These are phyloP conservation scores for Apamea monoglypha DNA, from an alignment of 2,888 invertebrate genomes.

Conservation along the genomic window DNA sequence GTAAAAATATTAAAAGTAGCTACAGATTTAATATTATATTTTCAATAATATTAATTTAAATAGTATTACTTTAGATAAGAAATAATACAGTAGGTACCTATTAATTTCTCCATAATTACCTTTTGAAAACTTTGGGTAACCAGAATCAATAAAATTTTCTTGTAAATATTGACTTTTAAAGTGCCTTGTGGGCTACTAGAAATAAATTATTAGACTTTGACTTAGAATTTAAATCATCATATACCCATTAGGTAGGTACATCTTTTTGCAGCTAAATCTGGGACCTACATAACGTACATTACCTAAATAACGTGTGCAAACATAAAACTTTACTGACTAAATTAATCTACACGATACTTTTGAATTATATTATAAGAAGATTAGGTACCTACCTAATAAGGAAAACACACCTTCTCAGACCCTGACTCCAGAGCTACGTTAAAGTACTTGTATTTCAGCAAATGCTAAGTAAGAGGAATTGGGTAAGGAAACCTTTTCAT, in stretches of 20 bases:
- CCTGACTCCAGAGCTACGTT: neutral
- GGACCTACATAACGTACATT: neutral
- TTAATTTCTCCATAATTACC: neutral
- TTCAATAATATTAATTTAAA: neutral
- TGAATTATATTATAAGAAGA: neutral
- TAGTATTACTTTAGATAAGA: neutral
- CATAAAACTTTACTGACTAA: neutral
- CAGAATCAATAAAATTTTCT: neutral
- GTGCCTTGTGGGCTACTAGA: neutral
- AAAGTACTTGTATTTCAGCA: neutral
- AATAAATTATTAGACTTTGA: neutral
- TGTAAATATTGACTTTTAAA: neutral
- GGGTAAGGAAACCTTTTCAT: neutral
- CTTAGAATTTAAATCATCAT: neutral
- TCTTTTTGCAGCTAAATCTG: neutral
- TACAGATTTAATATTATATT: neutral
- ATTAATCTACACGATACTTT: neutral
- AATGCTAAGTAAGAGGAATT: neutral
- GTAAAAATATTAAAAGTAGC: slow-evolving; percentile 23
- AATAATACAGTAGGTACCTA: neutral
- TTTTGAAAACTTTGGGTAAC: neutral
- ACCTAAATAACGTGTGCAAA: neutral
- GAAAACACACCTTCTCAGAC: neutral
- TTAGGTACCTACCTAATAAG: neutral
- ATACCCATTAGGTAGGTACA: neutral